These are phyloP conservation scores for Neomicropteryx cornuta DNA, from an alignment of 1,140 invertebrate species.

Conservation along the genomic window DNA sequence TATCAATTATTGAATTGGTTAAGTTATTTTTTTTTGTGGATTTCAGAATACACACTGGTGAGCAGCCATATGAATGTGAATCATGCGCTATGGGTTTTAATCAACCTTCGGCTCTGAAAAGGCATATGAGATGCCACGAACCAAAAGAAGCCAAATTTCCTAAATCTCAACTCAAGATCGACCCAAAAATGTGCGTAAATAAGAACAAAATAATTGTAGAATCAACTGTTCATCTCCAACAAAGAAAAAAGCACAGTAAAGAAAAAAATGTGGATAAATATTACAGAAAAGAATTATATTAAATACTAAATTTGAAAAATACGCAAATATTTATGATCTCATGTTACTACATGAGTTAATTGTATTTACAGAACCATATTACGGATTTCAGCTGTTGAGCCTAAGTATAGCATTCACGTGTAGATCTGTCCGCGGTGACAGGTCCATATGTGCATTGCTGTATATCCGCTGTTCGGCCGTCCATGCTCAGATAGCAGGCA, in stretches of 20 bases:
- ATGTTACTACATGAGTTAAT: too few relatives aligned
- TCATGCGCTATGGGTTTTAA: constrained; percentile 8
- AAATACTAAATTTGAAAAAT: background rate
- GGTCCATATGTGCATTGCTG: too few relatives aligned
- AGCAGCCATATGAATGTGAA: constrained; percentile 8
- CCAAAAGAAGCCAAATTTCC: constrained; percentile 3
- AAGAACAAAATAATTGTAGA: background rate
- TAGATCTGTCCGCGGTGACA: too few relatives aligned
- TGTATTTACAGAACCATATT: too few relatives aligned
- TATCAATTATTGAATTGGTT: background rate
- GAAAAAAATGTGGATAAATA: background rate
- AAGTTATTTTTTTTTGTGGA: background rate
- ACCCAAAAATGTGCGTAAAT: background rate
- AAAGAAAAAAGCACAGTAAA: background rate
- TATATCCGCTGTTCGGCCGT: too few relatives aligned
- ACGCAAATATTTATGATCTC: too few relatives aligned
- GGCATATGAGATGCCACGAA: constrained; percentile 8
- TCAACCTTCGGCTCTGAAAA: constrained; percentile 7
- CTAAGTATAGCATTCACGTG: too few relatives aligned
- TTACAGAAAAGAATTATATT: background rate
- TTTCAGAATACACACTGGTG: constrained; percentile 9
- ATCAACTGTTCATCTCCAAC: background rate
- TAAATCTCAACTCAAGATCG: background rate
- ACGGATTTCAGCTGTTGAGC: too few relatives aligned
- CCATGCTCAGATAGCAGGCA: too few relatives aligned